phyloP scores from a whole-genome alignment of 2,113 vertebrate species.

The Todiramphus saurophagus region DNA sequence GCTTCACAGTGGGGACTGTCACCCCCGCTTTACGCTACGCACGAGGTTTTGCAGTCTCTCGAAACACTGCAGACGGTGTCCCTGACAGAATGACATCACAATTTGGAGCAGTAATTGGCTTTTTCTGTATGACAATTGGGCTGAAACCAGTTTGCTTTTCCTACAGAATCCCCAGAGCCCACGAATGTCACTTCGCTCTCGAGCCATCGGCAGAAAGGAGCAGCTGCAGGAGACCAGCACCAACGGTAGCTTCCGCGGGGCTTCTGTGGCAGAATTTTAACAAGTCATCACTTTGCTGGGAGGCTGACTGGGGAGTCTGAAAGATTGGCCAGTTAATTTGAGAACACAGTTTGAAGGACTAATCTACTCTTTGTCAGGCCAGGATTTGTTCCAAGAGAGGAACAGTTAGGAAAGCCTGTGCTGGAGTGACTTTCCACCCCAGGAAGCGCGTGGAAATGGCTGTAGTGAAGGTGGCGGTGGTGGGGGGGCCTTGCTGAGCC shows the following conservation, averaged over 20 bases:
- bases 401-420: not conserved
- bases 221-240: not conserved
- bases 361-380: not conserved
- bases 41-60: not conserved
- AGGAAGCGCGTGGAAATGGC: not conserved
- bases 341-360: not conserved
- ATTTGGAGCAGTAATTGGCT: not conserved
- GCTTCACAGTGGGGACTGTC: no score
- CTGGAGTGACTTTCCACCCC: not conserved
- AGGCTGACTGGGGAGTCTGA: not conserved
- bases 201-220: not conserved
- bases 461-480: not conserved
- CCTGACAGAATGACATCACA: accelerated
- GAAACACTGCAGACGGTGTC: accelerated
- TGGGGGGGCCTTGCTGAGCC: not conserved
- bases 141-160: not conserved
- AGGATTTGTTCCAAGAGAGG: not conserved
- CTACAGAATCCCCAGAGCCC: slow-evolving; percentile 22
- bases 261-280: not conserved
- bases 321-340: not conserved
- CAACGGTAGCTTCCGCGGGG: not conserved
- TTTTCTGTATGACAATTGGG: not conserved
- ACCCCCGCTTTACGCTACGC: accelerated
- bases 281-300: not conserved
- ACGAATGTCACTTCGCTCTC: not conserved